Evolutionary conservation across 1,140 invertebrate species (phyloP).

Genomic region (Papilio dardanus): DNA sequence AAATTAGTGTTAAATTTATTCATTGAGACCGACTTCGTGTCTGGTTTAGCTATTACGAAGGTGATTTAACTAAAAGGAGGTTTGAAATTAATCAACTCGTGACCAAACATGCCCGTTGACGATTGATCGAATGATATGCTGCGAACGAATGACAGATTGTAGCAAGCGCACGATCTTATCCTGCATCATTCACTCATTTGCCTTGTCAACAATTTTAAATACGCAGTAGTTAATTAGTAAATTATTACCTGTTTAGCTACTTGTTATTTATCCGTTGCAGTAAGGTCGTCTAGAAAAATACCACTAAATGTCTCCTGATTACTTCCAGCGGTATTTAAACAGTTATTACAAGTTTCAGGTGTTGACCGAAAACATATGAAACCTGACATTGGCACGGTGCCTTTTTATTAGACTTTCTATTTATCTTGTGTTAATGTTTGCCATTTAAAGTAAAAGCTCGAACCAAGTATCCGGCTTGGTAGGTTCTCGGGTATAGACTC

Average conservation of each 20-base stretch:
- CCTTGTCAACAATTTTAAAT: conserved; percentile 28
- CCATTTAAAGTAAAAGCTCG: too few species aligned
- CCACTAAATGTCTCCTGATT: background rate
- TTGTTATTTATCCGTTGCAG: background rate
- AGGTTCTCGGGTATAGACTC: too few species aligned
- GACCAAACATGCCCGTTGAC: conserved; percentile 39
- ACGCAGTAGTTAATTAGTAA: background rate
- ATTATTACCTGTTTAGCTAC: background rate
- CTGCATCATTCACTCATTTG: conserved; percentile 15
- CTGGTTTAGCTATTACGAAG: conserved; percentile 62
- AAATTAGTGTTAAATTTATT: conserved; percentile 80
- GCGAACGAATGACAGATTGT: conserved; percentile 24
- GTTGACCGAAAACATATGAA: background rate
- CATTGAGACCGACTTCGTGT: conserved; percentile 68
- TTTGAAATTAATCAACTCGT: conserved; percentile 62
- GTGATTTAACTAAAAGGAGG: conserved; percentile 54
- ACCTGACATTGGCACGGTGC: too few species aligned
- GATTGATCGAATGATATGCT: conserved; percentile 26
- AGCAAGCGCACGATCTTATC: background rate
- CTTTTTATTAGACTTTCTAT: too few species aligned
- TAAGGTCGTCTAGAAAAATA: background rate
- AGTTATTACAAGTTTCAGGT: background rate
- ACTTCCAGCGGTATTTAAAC: background rate
- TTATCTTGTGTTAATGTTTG: too few species aligned
- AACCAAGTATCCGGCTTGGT: too few species aligned